phyloP scores from a whole-genome alignment of 2,113 vertebrate genomes.

The Antennarius striatus region DNA sequence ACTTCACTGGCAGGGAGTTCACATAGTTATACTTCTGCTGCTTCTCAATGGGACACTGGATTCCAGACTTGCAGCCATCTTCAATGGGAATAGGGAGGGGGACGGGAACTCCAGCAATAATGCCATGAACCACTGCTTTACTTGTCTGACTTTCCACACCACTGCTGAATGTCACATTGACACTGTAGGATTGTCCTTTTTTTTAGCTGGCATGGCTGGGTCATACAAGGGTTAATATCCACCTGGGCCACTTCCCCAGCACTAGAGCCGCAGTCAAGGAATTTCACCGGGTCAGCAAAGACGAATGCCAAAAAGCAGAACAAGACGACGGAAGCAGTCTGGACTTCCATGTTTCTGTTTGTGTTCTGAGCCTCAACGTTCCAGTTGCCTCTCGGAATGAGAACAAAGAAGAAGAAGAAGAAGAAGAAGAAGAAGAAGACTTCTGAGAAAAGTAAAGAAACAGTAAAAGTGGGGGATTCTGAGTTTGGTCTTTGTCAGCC shows the following conservation, averaged over 20 bases:
- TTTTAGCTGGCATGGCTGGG: conserved; percentile 86
- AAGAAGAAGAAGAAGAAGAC: too few relatives aligned
- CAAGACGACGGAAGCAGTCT: conserved; percentile 34
- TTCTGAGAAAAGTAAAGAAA: too few relatives aligned
- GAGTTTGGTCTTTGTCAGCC: too few relatives aligned
- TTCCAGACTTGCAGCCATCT: conserved; percentile 93
- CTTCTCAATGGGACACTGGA: conserved; percentile 88
- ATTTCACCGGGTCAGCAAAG: conserved; percentile 78
- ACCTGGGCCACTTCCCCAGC: conserved; percentile 81
- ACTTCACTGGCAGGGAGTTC: conserved; percentile 87
- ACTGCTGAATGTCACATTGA: conserved; percentile 93
- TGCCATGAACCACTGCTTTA: conserved; percentile 85
- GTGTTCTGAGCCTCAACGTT: conserved; percentile 9
- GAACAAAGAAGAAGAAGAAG: too few relatives aligned
- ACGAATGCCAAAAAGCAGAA: conserved; percentile 67
- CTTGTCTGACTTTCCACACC: conserved; percentile 82
- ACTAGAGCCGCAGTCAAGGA: conserved; percentile 81
- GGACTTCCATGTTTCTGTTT: conserved; percentile 65
- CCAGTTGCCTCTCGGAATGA: too few relatives aligned
- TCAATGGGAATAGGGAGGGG: conserved; percentile 87
- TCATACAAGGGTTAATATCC: conserved; percentile 85
- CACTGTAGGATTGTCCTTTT: conserved; percentile 86
- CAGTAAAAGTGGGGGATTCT: too few relatives aligned
- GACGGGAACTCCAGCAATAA: conserved; percentile 79
- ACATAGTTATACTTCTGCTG: conserved; percentile 84